Evolutionary conservation across 2,797 vertebrate species (phyloP), one percentile per base, ranked within the genome.

Genomic region (Threskiornis aethiopicus): DNA sequence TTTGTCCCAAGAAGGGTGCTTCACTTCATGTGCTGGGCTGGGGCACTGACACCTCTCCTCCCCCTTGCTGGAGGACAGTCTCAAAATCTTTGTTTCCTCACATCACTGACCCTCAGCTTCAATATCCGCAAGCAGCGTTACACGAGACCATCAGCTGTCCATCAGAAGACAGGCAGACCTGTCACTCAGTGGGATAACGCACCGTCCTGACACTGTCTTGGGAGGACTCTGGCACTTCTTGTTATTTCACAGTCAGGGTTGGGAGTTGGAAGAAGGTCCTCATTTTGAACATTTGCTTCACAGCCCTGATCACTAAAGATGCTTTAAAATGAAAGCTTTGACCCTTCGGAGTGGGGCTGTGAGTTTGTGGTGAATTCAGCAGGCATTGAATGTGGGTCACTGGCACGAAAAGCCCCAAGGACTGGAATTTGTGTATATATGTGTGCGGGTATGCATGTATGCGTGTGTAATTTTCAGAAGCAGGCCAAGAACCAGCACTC

Each of bases 321-420:
- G 22, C 51, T 89, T 95, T 62, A 37, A 66, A 87, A 49, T 8
- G 7, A 92, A 93, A 92, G 33, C 46, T 70, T 39, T 35, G 41
- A 47, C 58, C 62, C 51, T 41, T 54, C 0, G 0, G 37, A 86
- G 72, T 0, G 0, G 75, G 47, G 44, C 54, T 22, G 1, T 5
- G 65, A 47, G 66, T 64, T 47, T 24, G 18, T 11, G 84, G 37
- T 59, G 59, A 59, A 51, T 73, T 95, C 78, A 64, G 76, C 89
- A 87, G 87, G 89, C 94, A 89, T 41, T 8, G 7, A 55, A 55
- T 16, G 54, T 37, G 78, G 69, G 81, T 58, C 44, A 18, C 35
- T 8, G 14, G 87, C 69, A 47, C 4, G 64, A 80, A 80, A 78
- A 70, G 75, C 79, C 57, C 44, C 72, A 3, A n/a, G 54, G 73